Evolutionary conservation across 2,797 vertebrate species (phyloP).

Genomic region (Gadopsis bispinosus): DNA sequence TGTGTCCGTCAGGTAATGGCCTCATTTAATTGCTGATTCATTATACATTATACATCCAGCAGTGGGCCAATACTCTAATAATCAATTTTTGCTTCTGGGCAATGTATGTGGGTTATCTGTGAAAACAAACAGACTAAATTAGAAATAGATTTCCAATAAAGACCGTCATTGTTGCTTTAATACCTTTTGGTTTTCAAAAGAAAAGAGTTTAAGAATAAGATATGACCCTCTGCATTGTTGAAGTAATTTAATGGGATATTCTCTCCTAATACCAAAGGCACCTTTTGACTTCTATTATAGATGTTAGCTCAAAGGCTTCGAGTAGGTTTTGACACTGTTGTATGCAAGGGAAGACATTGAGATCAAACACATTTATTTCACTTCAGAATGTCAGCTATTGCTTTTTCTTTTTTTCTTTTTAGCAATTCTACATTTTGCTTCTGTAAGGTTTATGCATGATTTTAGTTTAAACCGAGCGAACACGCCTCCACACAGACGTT

Average conservation of each 20-base stretch:
- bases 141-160: constrained; percentile 40
- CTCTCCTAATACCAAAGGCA: neutral
- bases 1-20: neutral
- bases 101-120: constrained; percentile 1
- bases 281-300: neutral
- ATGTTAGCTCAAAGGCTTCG: neutral
- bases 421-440: neutral
- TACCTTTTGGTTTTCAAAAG: constrained; percentile 1
- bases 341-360: neutral
- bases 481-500: neutral
- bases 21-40: constrained; percentile 5
- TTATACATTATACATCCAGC: constrained; percentile 7
- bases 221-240: neutral
- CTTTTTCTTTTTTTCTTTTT: too few relatives aligned
- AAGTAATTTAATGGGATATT: constrained; percentile 1
- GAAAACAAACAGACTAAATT: constrained; percentile 18
- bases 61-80: neutral
- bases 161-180: constrained; percentile 13
- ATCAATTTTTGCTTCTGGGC: constrained; percentile 1
- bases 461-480: neutral
- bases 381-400: neutral
- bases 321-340: neutral
- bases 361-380: neutral
- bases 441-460: neutral
- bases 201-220: neutral